Percentiles rank a stretch among this genome's conserved stretches.
phyloP scores from a whole-genome alignment of 2,113 vertebrate species.

The Corythaeola cristata region DNA sequence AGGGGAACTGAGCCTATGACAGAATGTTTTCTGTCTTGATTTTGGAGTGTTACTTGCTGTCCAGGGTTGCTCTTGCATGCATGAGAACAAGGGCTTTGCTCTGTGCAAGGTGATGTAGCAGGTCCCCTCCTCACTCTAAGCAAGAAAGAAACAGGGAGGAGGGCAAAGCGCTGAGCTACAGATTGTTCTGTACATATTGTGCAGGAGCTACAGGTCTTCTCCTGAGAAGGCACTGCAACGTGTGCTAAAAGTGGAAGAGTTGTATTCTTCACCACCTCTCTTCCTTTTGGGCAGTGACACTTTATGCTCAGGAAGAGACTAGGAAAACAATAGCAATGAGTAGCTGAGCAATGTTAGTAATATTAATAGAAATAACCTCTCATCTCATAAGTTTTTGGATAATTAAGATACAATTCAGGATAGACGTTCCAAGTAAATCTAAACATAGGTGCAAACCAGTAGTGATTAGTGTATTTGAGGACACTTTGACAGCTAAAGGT shows the following conservation, averaged over 20 bases:
- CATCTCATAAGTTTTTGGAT: not conserved
- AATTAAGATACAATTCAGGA: not conserved
- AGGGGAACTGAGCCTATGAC: not conserved
- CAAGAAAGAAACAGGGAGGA: not conserved
- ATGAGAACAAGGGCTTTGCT: not conserved
- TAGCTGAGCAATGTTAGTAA: not conserved
- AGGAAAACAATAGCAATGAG: not conserved
- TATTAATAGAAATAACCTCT: not conserved
- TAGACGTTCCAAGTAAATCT: not conserved
- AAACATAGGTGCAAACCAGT: not conserved
- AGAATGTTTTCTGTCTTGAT: not conserved
- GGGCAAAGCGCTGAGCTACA: not conserved
- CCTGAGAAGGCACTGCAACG: not conserved
- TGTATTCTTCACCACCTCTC: not conserved
- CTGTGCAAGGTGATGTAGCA: not conserved
- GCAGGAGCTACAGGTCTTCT: not conserved
- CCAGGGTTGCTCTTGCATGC: not conserved
- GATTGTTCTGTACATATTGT: not conserved
- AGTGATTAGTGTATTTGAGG: not conserved
- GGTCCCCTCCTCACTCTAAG: not conserved
- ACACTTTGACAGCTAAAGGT: not conserved
- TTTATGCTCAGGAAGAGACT: not conserved
- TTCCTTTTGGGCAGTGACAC: not conserved
- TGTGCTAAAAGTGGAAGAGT: not conserved
- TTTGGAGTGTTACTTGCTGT: not conserved